Percentiles rank a stretch among this genome's conserved stretches.
phyloP scores from a whole-genome alignment of 2,797 vertebrate species.

The Tapera naevia region DNA sequence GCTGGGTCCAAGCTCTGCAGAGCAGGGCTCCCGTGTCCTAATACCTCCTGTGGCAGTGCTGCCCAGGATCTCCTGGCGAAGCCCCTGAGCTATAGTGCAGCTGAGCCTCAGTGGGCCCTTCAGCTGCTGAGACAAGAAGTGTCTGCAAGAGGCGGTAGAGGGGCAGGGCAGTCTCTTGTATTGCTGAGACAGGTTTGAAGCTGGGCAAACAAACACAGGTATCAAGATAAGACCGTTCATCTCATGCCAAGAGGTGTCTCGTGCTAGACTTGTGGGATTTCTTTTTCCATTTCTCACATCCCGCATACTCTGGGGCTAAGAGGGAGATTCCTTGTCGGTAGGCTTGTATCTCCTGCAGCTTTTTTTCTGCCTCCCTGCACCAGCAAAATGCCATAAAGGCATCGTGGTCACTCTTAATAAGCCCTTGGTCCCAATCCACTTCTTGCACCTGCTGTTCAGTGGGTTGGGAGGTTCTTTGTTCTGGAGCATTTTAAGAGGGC shows the following conservation, averaged over 20 bases:
- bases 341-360: background rate
- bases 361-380: background rate
- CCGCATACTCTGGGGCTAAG: rapidly evolving
- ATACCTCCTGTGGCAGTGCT: background rate
- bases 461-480: slow-evolving; percentile 17
- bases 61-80: background rate
- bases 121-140: background rate
- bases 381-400: background rate
- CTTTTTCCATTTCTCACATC: background rate
- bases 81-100: background rate
- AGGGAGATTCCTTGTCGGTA: background rate
- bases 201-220: slow-evolving; percentile 12
- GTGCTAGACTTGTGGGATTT: background rate
- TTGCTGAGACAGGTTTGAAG: slow-evolving; percentile 45
- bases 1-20: rapidly evolving
- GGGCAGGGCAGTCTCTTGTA: background rate
- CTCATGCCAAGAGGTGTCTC: slow-evolving; percentile 8
- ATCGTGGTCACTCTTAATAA: background rate
- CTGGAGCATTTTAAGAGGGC: background rate
- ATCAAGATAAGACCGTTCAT: slow-evolving; percentile 41
- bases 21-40: background rate
- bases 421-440: background rate
- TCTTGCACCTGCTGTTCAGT: slow-evolving; percentile 17
- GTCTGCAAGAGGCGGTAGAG: background rate
- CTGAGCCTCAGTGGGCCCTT: background rate